Conservation (phyloP, 2,113 vertebrate genomes). For the Drymodes brunneopygia region DNA sequence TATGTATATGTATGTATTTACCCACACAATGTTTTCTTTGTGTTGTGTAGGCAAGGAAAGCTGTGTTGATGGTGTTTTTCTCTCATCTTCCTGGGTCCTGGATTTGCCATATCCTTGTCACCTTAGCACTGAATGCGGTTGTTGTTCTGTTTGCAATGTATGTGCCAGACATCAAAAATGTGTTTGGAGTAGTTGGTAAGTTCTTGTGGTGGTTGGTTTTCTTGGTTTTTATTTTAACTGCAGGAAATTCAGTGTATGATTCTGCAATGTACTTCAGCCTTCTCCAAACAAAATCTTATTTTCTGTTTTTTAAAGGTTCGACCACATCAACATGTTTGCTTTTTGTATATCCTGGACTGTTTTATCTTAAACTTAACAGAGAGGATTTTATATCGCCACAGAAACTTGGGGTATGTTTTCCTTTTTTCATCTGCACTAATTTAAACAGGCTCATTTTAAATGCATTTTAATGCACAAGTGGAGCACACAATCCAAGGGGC, state of each 20-base stretch:
- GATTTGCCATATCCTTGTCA: conserved; percentile 79
- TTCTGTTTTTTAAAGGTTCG: conserved; percentile 73
- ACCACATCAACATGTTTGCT: conserved; percentile 85
- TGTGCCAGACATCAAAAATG: conserved; percentile 88
- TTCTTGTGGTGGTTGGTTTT: not conserved
- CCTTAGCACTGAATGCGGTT: conserved; percentile 76
- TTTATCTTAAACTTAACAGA: conserved; percentile 88
- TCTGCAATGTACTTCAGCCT: not conserved
- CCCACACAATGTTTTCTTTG: not conserved
- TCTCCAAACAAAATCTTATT: not conserved
- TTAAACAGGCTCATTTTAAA: not conserved
- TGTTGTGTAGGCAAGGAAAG: conserved; percentile 84
- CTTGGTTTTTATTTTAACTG: not conserved
- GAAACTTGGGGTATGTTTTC: conserved; percentile 81
- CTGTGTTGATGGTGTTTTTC: conserved; percentile 78
- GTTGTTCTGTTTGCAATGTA: conserved; percentile 88
- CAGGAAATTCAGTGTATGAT: not conserved
- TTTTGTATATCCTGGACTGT: conserved; percentile 88
- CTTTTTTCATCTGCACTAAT: not conserved
- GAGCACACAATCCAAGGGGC: not conserved
- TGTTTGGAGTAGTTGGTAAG: conserved; percentile 94
- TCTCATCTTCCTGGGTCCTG: conserved; percentile 78
- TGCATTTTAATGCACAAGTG: not conserved
- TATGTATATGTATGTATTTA: not conserved
- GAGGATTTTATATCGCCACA: conserved; percentile 78